A percentile compares a stretch with the other conserved stretches of the same genome.
Evolutionary conservation across 1,140 invertebrate genomes (phyloP).

Genomic region (Zaprionus kolodkinae): DNA sequence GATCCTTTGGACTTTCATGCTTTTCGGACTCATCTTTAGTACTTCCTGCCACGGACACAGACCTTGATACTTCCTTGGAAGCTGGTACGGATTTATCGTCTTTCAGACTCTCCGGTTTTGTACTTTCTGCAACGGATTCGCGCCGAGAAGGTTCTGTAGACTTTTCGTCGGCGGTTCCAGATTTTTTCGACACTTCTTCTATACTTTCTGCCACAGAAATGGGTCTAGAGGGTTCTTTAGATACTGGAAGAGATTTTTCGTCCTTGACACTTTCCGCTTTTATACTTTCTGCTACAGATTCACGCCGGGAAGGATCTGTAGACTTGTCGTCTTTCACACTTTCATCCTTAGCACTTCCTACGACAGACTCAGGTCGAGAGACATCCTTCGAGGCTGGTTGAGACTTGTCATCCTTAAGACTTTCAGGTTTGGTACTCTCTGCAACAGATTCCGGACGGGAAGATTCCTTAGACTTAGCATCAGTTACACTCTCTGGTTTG

Average conservation of each 20-base stretch:
- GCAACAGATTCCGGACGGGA: constrained; percentile 33
- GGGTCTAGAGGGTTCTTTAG: constrained; percentile 38
- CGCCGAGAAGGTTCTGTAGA: constrained; percentile 39
- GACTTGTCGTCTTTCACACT: constrained; percentile 4
- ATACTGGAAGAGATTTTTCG: constrained; percentile 3
- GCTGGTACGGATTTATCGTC: constrained; percentile 18
- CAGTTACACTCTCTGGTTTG: background rate
- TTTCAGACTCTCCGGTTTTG: background rate
- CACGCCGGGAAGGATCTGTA: constrained; percentile 26
- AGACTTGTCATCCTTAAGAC: constrained; percentile 33
- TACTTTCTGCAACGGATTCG: constrained; percentile 27
- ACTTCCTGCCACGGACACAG: constrained; percentile 40
- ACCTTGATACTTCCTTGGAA: constrained; percentile 43
- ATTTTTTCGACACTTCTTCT: constrained; percentile 26
- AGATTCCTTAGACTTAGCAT: constrained; percentile 31
- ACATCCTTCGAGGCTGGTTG: constrained; percentile 23
- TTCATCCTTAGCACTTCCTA: constrained; percentile 15
- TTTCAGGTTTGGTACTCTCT: background rate
- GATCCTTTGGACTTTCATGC: constrained; percentile 28
- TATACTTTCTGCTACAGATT: constrained; percentile 4
- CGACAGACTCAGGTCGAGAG: constrained; percentile 13
- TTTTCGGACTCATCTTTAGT: constrained; percentile 19
- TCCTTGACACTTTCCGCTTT: constrained; percentile 9
- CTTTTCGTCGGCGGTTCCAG: constrained; percentile 27
- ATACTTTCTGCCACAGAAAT: constrained; percentile 21